Base-by-base conservation (phyloP, 2,113 vertebrate species). In the Myxocyprinus asiaticus region DNA sequence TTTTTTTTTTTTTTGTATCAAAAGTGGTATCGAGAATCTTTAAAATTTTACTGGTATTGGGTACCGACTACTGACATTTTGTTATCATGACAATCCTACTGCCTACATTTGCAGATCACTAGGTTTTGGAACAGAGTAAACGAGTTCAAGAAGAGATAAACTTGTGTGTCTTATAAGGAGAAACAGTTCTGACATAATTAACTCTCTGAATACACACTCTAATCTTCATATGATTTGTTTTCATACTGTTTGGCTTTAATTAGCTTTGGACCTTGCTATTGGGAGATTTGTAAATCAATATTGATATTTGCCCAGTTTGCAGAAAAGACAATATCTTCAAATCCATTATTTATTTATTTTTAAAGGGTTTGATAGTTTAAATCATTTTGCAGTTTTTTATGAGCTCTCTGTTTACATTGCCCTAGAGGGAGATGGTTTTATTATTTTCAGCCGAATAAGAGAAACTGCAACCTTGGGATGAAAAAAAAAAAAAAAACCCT, bases 161-260 rank as follows among this genome's bases (percentile, higher is more conserved):
- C 22, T 53, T 22, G 12, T 0, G 62, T 74, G 58, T 81, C 87
- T 84, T 48, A 81, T 66, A 44, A 86, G 80, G 10, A 33, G 22
- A 33, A 33, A 33, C 22, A 33, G 22, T 33, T 33, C 22, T 33
- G 22, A 78, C 85, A 82, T 84, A 91, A 89, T 92, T 89, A 91
- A 82, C 85, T 77, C 83, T 84, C 85, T 70, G 58, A 86, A 89
- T 90, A 82, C 87, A 86, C 77, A 55, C 12, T 33, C 22, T 70
- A 81, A 76, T 75, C 64, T 43, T 51, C 65, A 55, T 63, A 17
- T 61, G 76, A 80, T 89, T 84, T 89, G 88, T 88, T 87, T 88
- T 90, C 86, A 89, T 87, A 88, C 81, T 85, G 87, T 84, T 91
- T 86, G 86, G 83, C 86, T 91, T 87, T 89, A 92, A 93, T 93